These are phyloP conservation scores for Brachirus orientalis DNA, from an alignment of 2,113 vertebrate species.

Conservation along the genomic window DNA sequence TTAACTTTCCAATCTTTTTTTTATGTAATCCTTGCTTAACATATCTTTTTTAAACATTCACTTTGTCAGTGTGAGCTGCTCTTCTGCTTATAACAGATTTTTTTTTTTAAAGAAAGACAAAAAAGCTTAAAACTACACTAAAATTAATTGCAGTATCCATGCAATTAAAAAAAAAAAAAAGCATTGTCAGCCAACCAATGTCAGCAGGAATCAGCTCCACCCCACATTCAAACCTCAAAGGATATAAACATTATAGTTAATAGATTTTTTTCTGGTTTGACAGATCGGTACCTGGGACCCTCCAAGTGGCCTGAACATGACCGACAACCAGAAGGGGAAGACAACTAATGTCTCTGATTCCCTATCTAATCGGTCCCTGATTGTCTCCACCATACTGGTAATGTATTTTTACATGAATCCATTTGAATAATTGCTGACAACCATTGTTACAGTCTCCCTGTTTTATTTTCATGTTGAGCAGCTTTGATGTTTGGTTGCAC, in stretches of 20 bases:
- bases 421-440: neutral
- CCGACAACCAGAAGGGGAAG: slow-evolving; percentile 95
- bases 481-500: no score
- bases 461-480: no score
- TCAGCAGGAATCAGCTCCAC: neutral
- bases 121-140: no score
- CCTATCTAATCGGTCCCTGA: slow-evolving; percentile 92
- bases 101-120: no score
- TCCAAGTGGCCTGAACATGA: slow-evolving; percentile 95
- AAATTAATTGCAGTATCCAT: no score
- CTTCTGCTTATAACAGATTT: neutral
- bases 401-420: slow-evolving; percentile 21
- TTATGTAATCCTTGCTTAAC: no score
- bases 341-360: slow-evolving; percentile 94
- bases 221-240: neutral
- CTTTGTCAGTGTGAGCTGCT: no score
- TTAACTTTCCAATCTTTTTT: no score
- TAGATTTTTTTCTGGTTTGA: slow-evolving; percentile 44
- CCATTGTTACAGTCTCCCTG: neutral
- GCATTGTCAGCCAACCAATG: no score
- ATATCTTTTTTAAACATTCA: no score
- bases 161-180: no score
- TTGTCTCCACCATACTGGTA: slow-evolving; percentile 97
- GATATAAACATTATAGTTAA: neutral
- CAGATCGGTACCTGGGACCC: slow-evolving; percentile 99